Conservation (phyloP, 2,888 invertebrate genomes). For the Rhagonycha fulva region DNA sequence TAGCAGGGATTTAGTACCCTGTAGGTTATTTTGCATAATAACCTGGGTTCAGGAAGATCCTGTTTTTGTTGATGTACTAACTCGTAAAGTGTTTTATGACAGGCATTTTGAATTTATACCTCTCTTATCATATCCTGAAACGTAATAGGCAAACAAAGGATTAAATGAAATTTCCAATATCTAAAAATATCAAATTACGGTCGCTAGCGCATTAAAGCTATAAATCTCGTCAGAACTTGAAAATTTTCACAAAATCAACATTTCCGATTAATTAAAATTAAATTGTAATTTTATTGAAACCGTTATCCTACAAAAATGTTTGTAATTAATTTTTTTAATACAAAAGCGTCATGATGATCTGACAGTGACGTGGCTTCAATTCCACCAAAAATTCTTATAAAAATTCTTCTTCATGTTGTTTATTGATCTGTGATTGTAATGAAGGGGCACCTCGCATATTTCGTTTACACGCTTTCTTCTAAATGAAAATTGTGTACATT, state of each 20-base stretch:
- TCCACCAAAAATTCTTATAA: neutral
- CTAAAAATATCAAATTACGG: neutral
- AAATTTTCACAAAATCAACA: neutral
- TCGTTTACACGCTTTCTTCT: neutral
- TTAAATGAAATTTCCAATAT: neutral
- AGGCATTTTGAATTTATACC: neutral
- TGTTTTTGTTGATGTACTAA: neutral
- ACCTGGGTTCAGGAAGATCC: neutral
- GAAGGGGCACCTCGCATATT: neutral
- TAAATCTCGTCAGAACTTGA: neutral
- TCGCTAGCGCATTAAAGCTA: neutral
- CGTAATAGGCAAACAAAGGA: neutral
- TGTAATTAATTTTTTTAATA: no score
- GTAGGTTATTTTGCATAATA: neutral
- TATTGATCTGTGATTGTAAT: neutral
- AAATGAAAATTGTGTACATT: neutral
- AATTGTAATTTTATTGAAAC: neutral
- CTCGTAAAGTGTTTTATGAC: neutral
- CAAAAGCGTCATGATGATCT: neutral
- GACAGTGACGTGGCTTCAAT: neutral
- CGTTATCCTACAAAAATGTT: no score
- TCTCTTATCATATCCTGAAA: neutral
- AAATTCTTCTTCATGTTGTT: neutral
- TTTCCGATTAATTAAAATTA: neutral
- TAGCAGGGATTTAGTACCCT: neutral